Evolutionary conservation across 2,113 vertebrate genomes (phyloP).

Genomic region (Scophthalmus maximus): DNA sequence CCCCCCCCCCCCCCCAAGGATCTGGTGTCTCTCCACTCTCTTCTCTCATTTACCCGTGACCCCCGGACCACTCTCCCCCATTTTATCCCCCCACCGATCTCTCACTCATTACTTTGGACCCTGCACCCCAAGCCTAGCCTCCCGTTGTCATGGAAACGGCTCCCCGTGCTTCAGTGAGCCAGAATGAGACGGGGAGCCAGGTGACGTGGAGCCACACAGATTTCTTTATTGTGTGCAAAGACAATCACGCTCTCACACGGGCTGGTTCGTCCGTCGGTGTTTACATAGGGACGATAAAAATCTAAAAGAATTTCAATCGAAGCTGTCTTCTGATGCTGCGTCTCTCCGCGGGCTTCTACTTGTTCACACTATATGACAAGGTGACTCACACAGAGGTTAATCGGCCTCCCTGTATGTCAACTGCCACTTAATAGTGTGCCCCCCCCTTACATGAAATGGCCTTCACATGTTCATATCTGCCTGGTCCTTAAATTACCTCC

Average conservation of each 20-base stretch:
- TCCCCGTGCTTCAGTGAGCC: constrained; percentile 50
- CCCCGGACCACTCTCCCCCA: constrained; percentile 17
- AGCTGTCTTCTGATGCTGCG: background rate
- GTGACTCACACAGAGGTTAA: constrained; percentile 53
- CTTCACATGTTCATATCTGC: constrained; percentile 12
- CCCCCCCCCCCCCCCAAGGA: background rate
- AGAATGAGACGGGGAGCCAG: constrained; percentile 50
- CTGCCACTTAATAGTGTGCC: constrained; percentile 19
- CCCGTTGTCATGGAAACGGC: constrained; percentile 69
- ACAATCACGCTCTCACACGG: background rate
- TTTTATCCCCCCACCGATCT: constrained; percentile 45
- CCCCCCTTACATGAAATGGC: constrained; percentile 1
- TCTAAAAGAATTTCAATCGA: background rate
- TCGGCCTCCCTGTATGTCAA: constrained; percentile 28
- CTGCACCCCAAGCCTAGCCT: constrained; percentile 58
- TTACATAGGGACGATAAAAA: background rate
- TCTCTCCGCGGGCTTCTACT: background rate
- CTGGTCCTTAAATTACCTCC: constrained; percentile 28
- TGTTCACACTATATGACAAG: constrained; percentile 31
- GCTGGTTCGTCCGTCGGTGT: constrained; percentile 6
- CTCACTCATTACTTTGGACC: constrained; percentile 75
- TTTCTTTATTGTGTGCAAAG: constrained; percentile 19
- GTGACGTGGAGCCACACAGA: constrained; percentile 42
- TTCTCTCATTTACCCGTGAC: constrained; percentile 15
- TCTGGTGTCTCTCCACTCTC: constrained; percentile 22